Conservation (phyloP, 2,888 invertebrate species). For the Saturnia pavonia region DNA sequence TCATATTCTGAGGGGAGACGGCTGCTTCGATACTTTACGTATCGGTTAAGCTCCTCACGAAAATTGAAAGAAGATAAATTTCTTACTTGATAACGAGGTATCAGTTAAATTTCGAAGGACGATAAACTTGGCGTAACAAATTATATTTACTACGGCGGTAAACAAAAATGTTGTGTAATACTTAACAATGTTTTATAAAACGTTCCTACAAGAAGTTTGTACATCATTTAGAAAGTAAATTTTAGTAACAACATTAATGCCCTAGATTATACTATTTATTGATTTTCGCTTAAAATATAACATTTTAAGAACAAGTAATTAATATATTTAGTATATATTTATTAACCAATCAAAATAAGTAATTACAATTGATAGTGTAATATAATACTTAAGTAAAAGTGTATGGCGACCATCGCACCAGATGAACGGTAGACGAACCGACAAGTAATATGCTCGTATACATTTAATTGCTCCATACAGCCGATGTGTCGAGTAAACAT, state of each 20-base stretch:
- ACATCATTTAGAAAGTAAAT: neutral
- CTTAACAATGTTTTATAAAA: neutral
- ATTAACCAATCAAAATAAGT: neutral
- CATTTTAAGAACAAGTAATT: too few species aligned
- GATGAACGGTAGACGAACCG: conserved; percentile 59
- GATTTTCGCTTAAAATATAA: too few species aligned
- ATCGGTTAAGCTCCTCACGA: conserved; percentile 41
- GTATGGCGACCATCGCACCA: conserved; percentile 34
- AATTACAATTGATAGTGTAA: neutral
- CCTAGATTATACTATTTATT: neutral
- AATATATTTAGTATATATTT: too few species aligned
- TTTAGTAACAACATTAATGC: neutral
- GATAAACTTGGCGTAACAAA: conserved; percentile 7
- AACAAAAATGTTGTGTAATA: neutral
- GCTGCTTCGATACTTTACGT: conserved; percentile 45
- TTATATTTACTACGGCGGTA: conserved; percentile 6
- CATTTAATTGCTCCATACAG: conserved; percentile 78
- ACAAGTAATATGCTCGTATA: conserved; percentile 60
- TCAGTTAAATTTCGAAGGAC: conserved; percentile 7
- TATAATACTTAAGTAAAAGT: neutral
- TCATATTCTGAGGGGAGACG: conserved; percentile 49
- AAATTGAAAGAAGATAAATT: conserved; percentile 37
- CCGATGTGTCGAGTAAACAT: conserved; percentile 75
- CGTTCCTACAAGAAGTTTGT: neutral
- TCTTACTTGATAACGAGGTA: conserved; percentile 24